Conservation (phyloP, 2,797 vertebrate genomes). For the Arctocebus calabarensis region DNA sequence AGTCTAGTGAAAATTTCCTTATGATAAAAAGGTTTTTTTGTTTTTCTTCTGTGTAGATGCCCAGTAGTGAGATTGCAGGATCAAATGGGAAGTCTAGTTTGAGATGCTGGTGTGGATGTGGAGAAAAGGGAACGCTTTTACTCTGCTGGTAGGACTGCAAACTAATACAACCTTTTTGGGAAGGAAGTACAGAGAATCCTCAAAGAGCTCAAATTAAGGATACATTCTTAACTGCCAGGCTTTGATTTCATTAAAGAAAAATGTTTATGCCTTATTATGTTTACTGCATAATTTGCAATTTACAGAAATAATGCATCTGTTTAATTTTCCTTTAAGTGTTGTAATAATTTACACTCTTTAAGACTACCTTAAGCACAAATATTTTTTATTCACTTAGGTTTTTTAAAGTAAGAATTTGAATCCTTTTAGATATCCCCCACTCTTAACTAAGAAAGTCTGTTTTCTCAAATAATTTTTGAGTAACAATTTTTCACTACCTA, state of each 20-base stretch:
- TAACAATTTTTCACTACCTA: constrained; percentile 46
- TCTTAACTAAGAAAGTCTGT: neutral
- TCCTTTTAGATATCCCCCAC: constrained; percentile 23
- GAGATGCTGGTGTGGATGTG: too few relatives aligned
- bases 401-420: neutral
- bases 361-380: constrained; percentile 24
- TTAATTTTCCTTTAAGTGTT: constrained; percentile 67
- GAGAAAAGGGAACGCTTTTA: too few relatives aligned
- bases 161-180: too few relatives aligned
- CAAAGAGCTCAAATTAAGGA: neutral
- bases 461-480: constrained; percentile 30
- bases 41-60: too few relatives aligned
- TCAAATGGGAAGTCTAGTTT: too few relatives aligned
- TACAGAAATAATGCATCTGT: constrained; percentile 43
- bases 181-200: too few relatives aligned
- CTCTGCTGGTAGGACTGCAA: too few relatives aligned
- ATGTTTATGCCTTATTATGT: neutral
- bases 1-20: too few relatives aligned
- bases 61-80: too few relatives aligned
- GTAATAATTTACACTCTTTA: constrained; percentile 69
- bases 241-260: constrained; percentile 70
- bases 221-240: neutral
- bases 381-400: constrained; percentile 30
- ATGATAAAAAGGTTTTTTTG: too few relatives aligned
- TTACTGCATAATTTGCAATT: constrained; percentile 66